Percentiles rank a stretch among this genome's conserved stretches.
These are phyloP conservation scores for Tanytarsus gracilentus DNA, from an alignment of 2,888 invertebrate genomes.

Conservation along the genomic window DNA sequence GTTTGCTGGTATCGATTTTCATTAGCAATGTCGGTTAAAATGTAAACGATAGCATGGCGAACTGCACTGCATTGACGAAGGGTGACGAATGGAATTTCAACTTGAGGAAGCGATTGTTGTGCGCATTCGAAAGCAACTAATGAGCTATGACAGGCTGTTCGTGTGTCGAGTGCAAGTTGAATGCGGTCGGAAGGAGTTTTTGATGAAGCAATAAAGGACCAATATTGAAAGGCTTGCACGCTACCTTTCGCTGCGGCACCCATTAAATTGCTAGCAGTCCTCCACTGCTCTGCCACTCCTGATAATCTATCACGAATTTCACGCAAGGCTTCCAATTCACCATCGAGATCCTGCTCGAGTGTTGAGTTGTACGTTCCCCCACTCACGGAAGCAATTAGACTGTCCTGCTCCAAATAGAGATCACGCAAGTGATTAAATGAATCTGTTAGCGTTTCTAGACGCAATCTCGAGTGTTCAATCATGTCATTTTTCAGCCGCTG, in stretches of 20 bases:
- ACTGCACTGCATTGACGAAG: slow-evolving; percentile 40
- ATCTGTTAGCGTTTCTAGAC: slow-evolving; percentile 36
- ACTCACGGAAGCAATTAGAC: slow-evolving; percentile 40
- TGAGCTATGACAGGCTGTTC: slow-evolving; percentile 38
- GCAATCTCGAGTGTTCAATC: slow-evolving; percentile 38
- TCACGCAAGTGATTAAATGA: slow-evolving; percentile 38
- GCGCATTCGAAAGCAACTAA: slow-evolving; percentile 40
- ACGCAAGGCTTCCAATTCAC: slow-evolving; percentile 39
- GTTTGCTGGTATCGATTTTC: slow-evolving; percentile 38
- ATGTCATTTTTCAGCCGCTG: slow-evolving; percentile 39
- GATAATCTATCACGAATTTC: slow-evolving; percentile 41
- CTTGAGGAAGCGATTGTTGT: slow-evolving; percentile 40
- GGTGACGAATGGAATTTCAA: slow-evolving; percentile 40
- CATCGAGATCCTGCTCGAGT: slow-evolving; percentile 39
- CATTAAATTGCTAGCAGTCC: slow-evolving; percentile 40
- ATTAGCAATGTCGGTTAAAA: slow-evolving; percentile 42
- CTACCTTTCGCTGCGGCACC: slow-evolving; percentile 39
- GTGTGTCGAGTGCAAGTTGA: slow-evolving; percentile 38
- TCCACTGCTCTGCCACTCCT: slow-evolving; percentile 42
- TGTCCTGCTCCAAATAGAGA: slow-evolving; percentile 41
- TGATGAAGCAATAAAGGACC: slow-evolving; percentile 33
- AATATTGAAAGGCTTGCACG: slow-evolving; percentile 37
- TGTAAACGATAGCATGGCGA: slow-evolving; percentile 39
- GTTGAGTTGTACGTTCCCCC: slow-evolving; percentile 41
- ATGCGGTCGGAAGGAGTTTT: slow-evolving; percentile 34